Conservation (phyloP, 2,113 vertebrate genomes). For the human region GRCh38 chr3:117786001-117786500, state of each 20-base stretch:
- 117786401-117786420: background rate
- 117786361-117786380: background rate
- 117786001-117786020: background rate
- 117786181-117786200: background rate
- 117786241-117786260: background rate
- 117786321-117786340: background rate
- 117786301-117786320: background rate
- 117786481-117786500: background rate
- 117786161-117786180: background rate
- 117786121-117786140: background rate
- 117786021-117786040: background rate
- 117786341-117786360: background rate
- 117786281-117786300: slow-evolving; percentile 18
- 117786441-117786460: slow-evolving; percentile 11
- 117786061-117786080: background rate
- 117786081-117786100: background rate
- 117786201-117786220: background rate
- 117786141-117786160: background rate
- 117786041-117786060: background rate
- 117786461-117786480: background rate
- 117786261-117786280: background rate
- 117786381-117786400: background rate
- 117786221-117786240: background rate
- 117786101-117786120: background rate
- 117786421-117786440: background rate